These are phyloP conservation scores for Haliclystus octoradiatus DNA, from an alignment of 30 jellyfish, hydroid and myxozoan species.

Conservation along the genomic window DNA sequence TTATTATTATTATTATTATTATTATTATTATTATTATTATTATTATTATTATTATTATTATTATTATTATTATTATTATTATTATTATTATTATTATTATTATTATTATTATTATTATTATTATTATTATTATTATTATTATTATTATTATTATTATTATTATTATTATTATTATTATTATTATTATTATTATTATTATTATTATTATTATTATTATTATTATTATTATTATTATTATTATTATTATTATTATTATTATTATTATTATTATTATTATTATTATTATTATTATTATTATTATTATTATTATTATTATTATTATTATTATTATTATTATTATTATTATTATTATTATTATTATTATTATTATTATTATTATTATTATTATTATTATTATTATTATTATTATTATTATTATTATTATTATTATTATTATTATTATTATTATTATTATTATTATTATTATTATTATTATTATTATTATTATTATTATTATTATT, in stretches of 20 bases:
- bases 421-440: too few species aligned
- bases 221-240: constrained; percentile 2
- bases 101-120: constrained; percentile 2
- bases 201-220: constrained; percentile 1
- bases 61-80: constrained; percentile 2
- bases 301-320: neutral
- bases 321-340: too few species aligned
- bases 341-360: too few species aligned
- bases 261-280: constrained; percentile 2
- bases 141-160: constrained; percentile 1
- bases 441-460: too few species aligned
- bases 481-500: too few species aligned
- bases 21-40: constrained; percentile 2
- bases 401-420: too few species aligned
- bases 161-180: constrained; percentile 3
- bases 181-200: constrained; percentile 2
- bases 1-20: constrained; percentile 2
- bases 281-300: constrained; percentile 3
- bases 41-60: constrained; percentile 3
- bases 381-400: too few species aligned
- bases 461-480: too few species aligned
- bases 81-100: neutral
- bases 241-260: constrained; percentile 2
- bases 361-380: too few species aligned
- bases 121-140: constrained; percentile 1